phyloP scores from a whole-genome alignment of 2,888 invertebrate species.

The Serripes groenlandicus region DNA sequence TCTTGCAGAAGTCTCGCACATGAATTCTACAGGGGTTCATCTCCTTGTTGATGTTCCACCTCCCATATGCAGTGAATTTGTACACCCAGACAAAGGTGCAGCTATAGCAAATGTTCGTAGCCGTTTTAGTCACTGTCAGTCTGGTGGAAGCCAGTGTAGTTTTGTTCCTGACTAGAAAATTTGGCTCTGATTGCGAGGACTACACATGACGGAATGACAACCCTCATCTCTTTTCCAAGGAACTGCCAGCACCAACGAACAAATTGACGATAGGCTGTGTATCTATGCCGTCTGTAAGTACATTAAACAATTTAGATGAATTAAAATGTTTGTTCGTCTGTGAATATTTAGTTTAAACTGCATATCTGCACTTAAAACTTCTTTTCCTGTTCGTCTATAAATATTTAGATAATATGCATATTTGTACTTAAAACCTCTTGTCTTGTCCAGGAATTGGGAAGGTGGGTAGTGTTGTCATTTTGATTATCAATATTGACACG shows the following conservation, averaged over 20 bases:
- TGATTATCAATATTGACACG: no score
- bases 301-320: background rate
- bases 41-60: background rate
- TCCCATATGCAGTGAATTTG: background rate
- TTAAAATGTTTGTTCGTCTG: background rate
- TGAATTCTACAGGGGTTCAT: background rate
- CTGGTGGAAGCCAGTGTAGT: background rate
- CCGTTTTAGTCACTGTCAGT: background rate
- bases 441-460: no score
- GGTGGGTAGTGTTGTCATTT: no score
- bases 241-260: constrained; percentile 9
- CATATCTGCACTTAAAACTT: background rate
- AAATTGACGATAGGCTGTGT: constrained; percentile 14
- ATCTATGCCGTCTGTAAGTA: background rate
- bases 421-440: background rate
- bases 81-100: background rate
- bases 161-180: background rate
- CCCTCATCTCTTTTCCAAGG: constrained; percentile 8
- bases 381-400: background rate
- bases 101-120: background rate
- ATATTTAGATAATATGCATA: no score
- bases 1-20: background rate
- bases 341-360: background rate
- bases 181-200: background rate
- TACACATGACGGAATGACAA: constrained; percentile 13